A percentile compares a stretch with the other conserved stretches of the same genome.
Conservation (phyloP, 1,140 invertebrate genomes). For the Lamellibrachia luymesi region DNA sequence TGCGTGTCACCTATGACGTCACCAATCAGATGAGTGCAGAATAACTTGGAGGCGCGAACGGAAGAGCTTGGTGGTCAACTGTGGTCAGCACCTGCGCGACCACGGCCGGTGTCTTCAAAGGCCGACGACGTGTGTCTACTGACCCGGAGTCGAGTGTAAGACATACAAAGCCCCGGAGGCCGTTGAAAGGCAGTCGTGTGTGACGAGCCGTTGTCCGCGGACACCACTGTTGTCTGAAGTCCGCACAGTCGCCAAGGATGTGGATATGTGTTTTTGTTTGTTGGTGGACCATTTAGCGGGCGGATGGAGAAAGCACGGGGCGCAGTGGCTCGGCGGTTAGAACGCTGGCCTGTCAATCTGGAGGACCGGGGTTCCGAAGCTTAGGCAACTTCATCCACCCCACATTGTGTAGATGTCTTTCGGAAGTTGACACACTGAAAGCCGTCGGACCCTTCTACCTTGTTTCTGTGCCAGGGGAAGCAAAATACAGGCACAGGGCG, state of each 20-base stretch:
- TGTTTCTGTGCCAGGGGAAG: too few species aligned
- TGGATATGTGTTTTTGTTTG: background rate
- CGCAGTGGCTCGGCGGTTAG: too few species aligned
- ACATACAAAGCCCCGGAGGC: background rate
- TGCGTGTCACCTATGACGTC: background rate
- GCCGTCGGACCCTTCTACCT: too few species aligned
- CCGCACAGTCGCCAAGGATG: background rate
- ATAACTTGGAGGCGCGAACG: background rate
- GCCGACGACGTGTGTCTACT: background rate
- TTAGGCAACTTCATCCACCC: too few species aligned
- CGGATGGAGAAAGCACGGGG: background rate
- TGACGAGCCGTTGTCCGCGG: too few species aligned
- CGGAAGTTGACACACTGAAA: too few species aligned
- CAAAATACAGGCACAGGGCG: too few species aligned
- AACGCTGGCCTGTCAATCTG: too few species aligned
- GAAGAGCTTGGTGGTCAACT: background rate
- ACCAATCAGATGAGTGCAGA: background rate
- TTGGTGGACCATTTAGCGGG: background rate
- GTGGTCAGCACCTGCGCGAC: background rate
- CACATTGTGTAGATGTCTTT: too few species aligned
- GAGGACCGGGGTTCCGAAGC: too few species aligned
- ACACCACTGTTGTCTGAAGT: background rate
- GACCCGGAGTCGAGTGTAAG: background rate
- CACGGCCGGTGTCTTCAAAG: background rate
- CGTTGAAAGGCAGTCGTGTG: too few species aligned